Conservation (phyloP, 2,797 vertebrate genomes). For the Phrynocephalus forsythii region DNA sequence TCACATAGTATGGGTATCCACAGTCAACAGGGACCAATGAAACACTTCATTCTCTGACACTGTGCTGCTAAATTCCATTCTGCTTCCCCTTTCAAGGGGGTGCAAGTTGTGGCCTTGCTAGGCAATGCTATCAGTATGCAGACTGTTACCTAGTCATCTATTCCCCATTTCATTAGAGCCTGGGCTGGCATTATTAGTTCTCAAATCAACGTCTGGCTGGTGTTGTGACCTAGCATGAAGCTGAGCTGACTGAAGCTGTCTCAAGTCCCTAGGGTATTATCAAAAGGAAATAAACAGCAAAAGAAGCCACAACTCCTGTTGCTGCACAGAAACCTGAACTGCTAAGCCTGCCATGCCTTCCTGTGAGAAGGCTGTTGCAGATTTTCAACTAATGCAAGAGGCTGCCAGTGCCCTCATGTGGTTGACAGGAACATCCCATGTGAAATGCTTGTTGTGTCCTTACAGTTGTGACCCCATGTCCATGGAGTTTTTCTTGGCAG, state of each 20-base stretch:
- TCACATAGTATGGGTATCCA: background rate
- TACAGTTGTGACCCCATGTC: too few relatives aligned
- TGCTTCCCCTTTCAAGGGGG: background rate
- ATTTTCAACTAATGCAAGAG: conserved; percentile 33
- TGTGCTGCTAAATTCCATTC: background rate
- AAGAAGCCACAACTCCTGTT: background rate
- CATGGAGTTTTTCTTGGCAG: too few relatives aligned
- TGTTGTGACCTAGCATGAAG: background rate
- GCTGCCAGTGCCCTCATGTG: conserved; percentile 9
- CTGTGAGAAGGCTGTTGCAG: conserved; percentile 16
- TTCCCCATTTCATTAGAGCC: background rate
- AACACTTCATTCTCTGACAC: background rate
- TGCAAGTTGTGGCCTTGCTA: background rate
- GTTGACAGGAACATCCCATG: conserved; percentile 30
- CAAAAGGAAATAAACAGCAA: background rate
- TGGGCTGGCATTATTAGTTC: background rate
- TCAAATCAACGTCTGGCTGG: background rate
- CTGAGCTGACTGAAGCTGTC: background rate
- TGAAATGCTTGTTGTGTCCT: background rate
- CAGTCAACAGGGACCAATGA: background rate
- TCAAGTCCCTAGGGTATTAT: background rate
- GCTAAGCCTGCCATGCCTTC: conserved; percentile 1
- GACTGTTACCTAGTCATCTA: background rate
- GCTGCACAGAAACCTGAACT: background rate
- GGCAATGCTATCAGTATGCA: background rate